Conservation (phyloP, 2,797 vertebrate species). For the Onychomys torridus region DNA sequence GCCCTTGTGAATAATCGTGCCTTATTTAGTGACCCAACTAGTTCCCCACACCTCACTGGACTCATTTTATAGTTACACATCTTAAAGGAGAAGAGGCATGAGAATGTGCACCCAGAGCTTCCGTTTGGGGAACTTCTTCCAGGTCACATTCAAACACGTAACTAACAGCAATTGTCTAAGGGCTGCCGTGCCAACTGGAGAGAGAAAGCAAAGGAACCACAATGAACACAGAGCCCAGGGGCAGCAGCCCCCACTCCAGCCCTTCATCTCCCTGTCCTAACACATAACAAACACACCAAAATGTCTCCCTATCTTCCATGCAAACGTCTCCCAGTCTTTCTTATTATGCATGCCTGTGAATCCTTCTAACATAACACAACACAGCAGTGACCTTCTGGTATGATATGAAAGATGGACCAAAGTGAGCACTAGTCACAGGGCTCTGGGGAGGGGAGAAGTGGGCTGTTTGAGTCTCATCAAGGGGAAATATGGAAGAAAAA, state of each 20-base stretch:
- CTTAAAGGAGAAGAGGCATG: slow-evolving; percentile 3
- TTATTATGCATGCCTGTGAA: neutral
- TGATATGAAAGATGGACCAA: neutral
- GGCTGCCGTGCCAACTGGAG: neutral
- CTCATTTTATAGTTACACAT: neutral
- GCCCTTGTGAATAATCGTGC: neutral
- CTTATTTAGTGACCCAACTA: neutral
- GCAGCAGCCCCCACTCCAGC: neutral
- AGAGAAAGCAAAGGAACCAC: neutral
- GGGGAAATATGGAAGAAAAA: neutral
- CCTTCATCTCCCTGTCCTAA: slow-evolving; percentile 9
- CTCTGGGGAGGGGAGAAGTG: too few relatives aligned
- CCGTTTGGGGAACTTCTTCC: neutral
- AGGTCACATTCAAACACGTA: neutral
- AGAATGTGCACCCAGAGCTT: neutral
- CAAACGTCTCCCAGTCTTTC: neutral
- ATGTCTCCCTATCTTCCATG: neutral
- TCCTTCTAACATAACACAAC: neutral
- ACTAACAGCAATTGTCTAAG: neutral
- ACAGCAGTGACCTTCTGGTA: too few relatives aligned
- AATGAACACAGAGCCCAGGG: neutral
- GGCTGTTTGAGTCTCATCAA: neutral
- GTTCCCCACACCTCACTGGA: neutral
- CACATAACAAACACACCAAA: neutral
- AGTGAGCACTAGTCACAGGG: neutral